phyloP scores from a whole-genome alignment of 2,113 vertebrate species.

The Percopsis transmontana region DNA sequence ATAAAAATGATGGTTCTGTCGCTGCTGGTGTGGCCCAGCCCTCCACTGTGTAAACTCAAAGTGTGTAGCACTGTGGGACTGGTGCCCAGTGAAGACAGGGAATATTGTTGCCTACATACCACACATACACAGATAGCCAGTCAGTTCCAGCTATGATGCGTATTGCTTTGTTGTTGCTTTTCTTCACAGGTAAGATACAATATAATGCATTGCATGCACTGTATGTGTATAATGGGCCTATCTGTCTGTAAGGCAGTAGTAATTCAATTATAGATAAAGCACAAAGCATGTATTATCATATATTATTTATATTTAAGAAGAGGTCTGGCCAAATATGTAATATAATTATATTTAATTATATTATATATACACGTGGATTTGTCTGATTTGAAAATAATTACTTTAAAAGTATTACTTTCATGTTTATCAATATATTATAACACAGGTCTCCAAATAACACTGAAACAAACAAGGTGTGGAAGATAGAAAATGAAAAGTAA shows the following conservation, averaged over 20 bases:
- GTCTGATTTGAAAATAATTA: too few species aligned
- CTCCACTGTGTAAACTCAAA: conserved; percentile 8
- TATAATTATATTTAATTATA: too few species aligned
- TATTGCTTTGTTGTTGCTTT: conserved; percentile 36
- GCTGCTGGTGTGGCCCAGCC: conserved; percentile 7
- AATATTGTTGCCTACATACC: background rate
- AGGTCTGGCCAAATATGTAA: too few species aligned
- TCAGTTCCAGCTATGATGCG: conserved; percentile 31
- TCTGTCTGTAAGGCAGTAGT: background rate
- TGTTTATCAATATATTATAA: too few species aligned
- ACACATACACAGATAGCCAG: conserved; percentile 2
- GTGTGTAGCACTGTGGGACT: background rate
- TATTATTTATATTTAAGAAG: too few species aligned
- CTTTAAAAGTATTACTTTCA: background rate
- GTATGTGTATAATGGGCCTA: background rate
- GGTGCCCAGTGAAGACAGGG: background rate
- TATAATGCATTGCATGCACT: background rate
- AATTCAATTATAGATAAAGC: background rate
- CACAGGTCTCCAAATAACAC: background rate
- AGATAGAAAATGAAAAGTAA: background rate
- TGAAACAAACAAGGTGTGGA: background rate
- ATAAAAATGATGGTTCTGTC: background rate
- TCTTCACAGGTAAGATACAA: conserved; percentile 59
- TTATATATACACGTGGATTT: too few species aligned
- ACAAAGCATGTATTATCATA: too few species aligned